phyloP scores from a whole-genome alignment of 2,113 vertebrate genomes.

The Plecturocebus donacophilus region DNA sequence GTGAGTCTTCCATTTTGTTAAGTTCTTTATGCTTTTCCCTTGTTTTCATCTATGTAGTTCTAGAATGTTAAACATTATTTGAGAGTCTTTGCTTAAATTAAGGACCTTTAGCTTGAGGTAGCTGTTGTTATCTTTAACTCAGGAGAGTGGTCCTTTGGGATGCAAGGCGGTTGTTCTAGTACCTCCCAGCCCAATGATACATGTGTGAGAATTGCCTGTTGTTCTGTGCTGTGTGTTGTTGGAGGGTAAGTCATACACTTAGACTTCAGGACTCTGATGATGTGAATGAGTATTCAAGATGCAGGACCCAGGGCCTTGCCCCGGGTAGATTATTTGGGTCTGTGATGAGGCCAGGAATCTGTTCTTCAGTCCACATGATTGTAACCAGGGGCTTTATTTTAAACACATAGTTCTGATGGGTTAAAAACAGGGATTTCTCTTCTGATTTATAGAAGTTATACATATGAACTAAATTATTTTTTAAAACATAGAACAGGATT shows the following conservation, averaged over 20 bases:
- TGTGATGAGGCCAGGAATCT: background rate
- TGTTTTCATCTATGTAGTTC: background rate
- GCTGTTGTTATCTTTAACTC: fast-evolving
- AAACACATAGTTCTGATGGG: background rate
- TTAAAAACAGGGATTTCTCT: background rate
- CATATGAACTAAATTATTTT: background rate
- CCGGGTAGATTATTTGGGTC: fast-evolving
- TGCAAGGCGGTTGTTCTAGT: background rate
- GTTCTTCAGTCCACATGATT: background rate
- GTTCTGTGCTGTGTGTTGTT: background rate
- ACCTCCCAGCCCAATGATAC: no score
- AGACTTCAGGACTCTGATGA: background rate
- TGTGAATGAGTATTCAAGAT: fast-evolving
- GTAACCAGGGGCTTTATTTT: background rate
- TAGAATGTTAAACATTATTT: fast-evolving
- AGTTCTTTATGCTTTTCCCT: no score
- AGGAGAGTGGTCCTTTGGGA: background rate
- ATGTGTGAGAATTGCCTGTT: no score
- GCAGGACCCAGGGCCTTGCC: background rate
- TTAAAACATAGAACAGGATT: background rate
- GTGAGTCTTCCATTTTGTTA: fast-evolving
- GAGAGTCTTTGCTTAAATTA: background rate
- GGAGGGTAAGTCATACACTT: no score
- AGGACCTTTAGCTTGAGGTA: background rate
- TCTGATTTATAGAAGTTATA: background rate